Conservation (phyloP, 2,888 invertebrate genomes). For the Tethea ocularis region DNA sequence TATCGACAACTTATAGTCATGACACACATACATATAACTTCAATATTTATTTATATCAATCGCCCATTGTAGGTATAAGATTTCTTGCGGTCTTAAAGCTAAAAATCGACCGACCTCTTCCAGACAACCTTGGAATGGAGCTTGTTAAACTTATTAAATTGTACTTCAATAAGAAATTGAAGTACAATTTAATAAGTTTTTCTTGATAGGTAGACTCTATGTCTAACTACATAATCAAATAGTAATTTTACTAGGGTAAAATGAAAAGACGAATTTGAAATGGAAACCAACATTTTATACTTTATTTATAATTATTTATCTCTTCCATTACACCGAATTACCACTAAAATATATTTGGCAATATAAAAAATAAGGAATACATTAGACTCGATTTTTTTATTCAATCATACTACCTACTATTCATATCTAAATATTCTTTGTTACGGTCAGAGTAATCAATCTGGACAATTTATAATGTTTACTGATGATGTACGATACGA, state of each 20-base stretch:
- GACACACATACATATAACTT: too few species aligned
- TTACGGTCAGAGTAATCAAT: conserved; percentile 52
- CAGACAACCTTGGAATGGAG: too few species aligned
- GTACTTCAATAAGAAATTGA: too few species aligned
- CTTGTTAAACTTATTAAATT: too few species aligned
- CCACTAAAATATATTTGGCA: conserved; percentile 81
- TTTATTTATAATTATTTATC: conserved; percentile 68
- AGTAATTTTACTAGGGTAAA: background rate
- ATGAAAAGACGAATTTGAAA: conserved; percentile 53
- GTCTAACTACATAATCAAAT: too few species aligned
- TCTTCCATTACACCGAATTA: conserved; percentile 73
- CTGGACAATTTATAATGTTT: conserved; percentile 36
- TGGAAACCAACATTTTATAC: conserved; percentile 75
- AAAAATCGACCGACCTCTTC: too few species aligned
- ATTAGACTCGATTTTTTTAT: conserved; percentile 70
- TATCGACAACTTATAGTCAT: too few species aligned
- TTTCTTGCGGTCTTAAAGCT: too few species aligned
- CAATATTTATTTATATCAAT: too few species aligned
- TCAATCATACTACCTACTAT: conserved; percentile 71
- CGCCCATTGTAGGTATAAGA: too few species aligned
- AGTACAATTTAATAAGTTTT: too few species aligned
- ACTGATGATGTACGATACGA: conserved; percentile 23
- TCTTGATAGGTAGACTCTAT: too few species aligned
- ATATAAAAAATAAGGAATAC: conserved; percentile 82
- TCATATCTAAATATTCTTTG: conserved; percentile 49